Evolutionary conservation across 2,888 invertebrate genomes (phyloP).

Genomic region (Tortricodes alternella): DNA sequence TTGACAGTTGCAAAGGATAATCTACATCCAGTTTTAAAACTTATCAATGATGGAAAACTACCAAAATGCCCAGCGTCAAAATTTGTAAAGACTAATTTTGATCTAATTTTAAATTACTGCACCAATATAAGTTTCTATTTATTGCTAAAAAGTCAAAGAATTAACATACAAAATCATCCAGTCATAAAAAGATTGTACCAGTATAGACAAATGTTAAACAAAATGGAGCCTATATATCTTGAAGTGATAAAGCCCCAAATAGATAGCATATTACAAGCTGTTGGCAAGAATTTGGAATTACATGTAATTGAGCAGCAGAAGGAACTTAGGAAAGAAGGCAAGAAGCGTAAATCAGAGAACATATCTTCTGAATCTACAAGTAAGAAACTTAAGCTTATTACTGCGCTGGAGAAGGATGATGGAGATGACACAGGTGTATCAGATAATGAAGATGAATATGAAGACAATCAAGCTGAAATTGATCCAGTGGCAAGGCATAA

Average conservation of each 20-base stretch:
- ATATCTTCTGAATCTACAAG: slow-evolving; percentile 49
- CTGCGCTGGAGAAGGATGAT: slow-evolving; percentile 64
- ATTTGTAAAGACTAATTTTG: slow-evolving; percentile 87
- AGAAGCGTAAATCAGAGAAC: slow-evolving; percentile 61
- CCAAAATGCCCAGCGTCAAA: slow-evolving; percentile 85
- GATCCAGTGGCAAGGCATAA: slow-evolving; percentile 44
- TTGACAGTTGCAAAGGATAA: slow-evolving; percentile 85
- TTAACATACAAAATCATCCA: slow-evolving; percentile 92
- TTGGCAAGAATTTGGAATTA: slow-evolving; percentile 68
- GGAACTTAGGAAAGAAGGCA: slow-evolving; percentile 41
- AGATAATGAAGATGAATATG: slow-evolving; percentile 69
- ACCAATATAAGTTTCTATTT: slow-evolving; percentile 94
- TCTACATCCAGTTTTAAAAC: slow-evolving; percentile 86
- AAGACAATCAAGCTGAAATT: slow-evolving; percentile 50
- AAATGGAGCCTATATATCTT: slow-evolving; percentile 87
- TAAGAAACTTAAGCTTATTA: slow-evolving; percentile 71
- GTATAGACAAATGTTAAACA: slow-evolving; percentile 88
- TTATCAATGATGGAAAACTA: slow-evolving; percentile 84
- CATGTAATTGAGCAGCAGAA: slow-evolving; percentile 50
- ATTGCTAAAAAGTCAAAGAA: slow-evolving; percentile 89
- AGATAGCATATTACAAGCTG: slow-evolving; percentile 82
- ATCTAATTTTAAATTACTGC: slow-evolving; percentile 90
- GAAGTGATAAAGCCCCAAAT: slow-evolving; percentile 87
- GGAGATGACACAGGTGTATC: slow-evolving; percentile 73
- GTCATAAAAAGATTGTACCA: slow-evolving; percentile 92